Conservation (phyloP, 30 jellyfish, hydroid and myxozoan genomes). For the Clytia hemisphaerica region DNA sequence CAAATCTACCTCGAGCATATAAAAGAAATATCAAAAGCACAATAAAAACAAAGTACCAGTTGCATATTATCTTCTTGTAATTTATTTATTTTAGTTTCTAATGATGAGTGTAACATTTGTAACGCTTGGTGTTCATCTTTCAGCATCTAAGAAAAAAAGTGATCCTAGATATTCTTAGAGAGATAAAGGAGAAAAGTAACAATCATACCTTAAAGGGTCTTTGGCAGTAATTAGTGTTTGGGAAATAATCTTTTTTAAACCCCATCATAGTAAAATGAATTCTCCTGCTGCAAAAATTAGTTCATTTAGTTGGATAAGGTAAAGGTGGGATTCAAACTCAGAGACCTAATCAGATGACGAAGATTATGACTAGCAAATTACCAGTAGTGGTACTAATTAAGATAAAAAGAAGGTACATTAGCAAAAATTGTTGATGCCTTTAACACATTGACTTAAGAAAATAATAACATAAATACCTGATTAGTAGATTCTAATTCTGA, state of each 20-base stretch:
- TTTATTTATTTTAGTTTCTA: slow-evolving; percentile 63
- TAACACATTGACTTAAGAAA: neutral
- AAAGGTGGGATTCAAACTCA: no score
- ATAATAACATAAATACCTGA: slow-evolving; percentile 78
- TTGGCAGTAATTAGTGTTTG: no score
- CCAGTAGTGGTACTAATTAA: no score
- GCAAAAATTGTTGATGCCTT: neutral
- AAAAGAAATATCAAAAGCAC: neutral
- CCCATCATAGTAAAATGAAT: no score
- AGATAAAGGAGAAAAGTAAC: neutral
- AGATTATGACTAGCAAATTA: no score
- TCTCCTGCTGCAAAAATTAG: no score
- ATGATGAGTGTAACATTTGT: slow-evolving; percentile 52
- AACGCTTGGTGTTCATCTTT: slow-evolving; percentile 92
- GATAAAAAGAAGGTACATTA: no score
- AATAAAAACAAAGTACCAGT: slow-evolving; percentile 32
- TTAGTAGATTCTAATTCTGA: slow-evolving; percentile 61
- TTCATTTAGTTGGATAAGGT: no score
- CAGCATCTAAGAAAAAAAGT: slow-evolving; percentile 30
- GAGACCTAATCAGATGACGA: no score
- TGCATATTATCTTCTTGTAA: slow-evolving; percentile 67
- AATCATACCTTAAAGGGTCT: no score
- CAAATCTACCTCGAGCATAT: neutral
- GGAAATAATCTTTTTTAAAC: no score
- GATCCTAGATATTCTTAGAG: no score